Percentiles rank a stretch among this genome's conserved stretches.
These are phyloP conservation scores for Cosmia trapezina DNA, from an alignment of 2,888 invertebrate species.

Conservation along the genomic window DNA sequence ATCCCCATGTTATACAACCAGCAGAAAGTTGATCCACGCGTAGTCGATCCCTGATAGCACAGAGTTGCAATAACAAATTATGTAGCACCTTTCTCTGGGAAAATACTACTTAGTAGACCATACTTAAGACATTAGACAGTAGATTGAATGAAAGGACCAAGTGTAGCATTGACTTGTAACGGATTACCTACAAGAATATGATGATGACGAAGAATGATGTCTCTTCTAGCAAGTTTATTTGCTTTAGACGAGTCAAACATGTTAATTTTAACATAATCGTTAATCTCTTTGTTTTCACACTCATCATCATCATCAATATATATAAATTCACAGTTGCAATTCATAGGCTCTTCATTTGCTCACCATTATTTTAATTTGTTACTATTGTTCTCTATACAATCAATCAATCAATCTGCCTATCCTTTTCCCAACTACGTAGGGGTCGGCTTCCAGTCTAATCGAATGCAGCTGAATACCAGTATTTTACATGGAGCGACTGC, in stretches of 20 bases:
- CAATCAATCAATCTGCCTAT: too few species aligned
- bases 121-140: not conserved
- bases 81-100: slow-evolving; percentile 35
- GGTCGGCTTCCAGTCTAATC: too few species aligned
- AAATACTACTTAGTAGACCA: not conserved
- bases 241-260: not conserved
- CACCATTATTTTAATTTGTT: not conserved
- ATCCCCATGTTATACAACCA: slow-evolving; percentile 52
- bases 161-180: not conserved
- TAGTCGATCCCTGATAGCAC: slow-evolving; percentile 32
- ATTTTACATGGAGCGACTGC: too few species aligned
- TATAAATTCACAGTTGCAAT: not conserved
- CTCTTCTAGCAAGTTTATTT: not conserved
- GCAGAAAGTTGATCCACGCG: slow-evolving; percentile 54
- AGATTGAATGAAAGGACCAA: not conserved
- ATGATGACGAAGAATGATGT: not conserved
- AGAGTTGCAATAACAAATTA: slow-evolving; percentile 43
- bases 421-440: too few species aligned
- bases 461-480: too few species aligned
- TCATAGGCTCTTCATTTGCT: too few species aligned
- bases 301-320: not conserved
- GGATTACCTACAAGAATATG: not conserved
- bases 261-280: not conserved
- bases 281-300: not conserved
- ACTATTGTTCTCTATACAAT: not conserved